Evolutionary conservation across 1,140 invertebrate species (phyloP), one percentile per base, ranked within the genome.

Genomic region (Zophobas atratus): DNA sequence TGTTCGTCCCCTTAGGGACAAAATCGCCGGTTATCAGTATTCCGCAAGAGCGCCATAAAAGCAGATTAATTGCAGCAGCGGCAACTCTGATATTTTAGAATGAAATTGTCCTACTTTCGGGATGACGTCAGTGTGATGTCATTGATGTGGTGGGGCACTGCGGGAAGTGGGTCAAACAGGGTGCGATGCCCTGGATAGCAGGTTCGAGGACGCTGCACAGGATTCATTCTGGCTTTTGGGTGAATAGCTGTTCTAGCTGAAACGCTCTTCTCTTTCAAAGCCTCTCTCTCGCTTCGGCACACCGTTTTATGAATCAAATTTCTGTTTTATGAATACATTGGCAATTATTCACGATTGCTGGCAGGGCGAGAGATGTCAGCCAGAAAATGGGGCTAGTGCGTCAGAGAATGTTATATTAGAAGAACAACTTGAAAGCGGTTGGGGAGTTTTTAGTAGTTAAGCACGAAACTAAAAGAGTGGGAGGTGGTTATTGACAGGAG

Each of bases 41-140:
- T 41, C 46, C 41, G 74, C 8, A 53, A 53, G 55, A 36, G 49
- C 49, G 48, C 51, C 49, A 6, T 34, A 32, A 75, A 75, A 63
- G 57, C 46, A 67, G 41, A 77, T 79, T 75, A 80, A 80, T 79
- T 79, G 49, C 70, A 39, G 55, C 53, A 60, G 39, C 77, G 63
- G 75, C 75, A 70, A 82, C 79, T 80, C 80, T 81, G 81, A 86
- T 86, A 86, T 86, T 85, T 84, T 82, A 86, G 85, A 86, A 86
- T 86, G 85, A 85, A 86, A 84, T 85, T 86, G 85, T 83, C 84
- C 85, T 81, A 86, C 79, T 85, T 86, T 81, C 79, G 78, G 73
- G 79, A 83, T 87, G 85, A 87, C 86, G 86, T 87, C 86, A 86
- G 77, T 56, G 73, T 76, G 81, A 82, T 80, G 77, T 82, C 83